Base-by-base conservation (phyloP, 2,888 invertebrate genomes). In the Neoascia interrupta region DNA sequence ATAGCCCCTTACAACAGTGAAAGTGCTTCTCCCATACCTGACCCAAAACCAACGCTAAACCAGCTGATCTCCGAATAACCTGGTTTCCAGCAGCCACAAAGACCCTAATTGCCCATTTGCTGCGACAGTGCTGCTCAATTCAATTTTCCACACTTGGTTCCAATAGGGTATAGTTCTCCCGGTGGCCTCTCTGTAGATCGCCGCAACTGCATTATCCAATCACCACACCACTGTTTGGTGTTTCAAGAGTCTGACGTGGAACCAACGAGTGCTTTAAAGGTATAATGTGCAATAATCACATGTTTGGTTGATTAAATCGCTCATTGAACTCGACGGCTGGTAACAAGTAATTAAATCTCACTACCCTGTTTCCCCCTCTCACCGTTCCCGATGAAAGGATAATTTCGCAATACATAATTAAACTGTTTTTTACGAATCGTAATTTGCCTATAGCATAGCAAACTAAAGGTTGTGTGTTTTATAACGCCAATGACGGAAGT, bases 401-500 rank as follows among this genome's bases (percentile, higher is more conserved):
- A 51, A 43, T 56, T 64, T 56, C 36, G 41, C n/a, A 23, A 6
- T 31, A 31, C 31, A 31, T 70, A 70, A 76, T 64, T 76, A 72
- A 76, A 60, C 49, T 51, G 53, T 47, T 60, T 60, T 72, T 34
- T 49, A 19, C 26, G 47, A 28, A 15, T 31, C 8, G 3, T n/a
- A 6, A 3, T 51, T 18, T 54, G 8, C 39, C 8, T 47, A 13
- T 23, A 64, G 26, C 19, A 28, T 41, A 36, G 18, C 18, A 51
- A 34, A n/a, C n/a, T 41, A 60, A 60, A 51, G 73, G 64, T 74
- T 10, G n/a, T 18, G 5, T 43, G 60, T 51, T 63, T 69, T 56
- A 19, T 63, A 75, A 63, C 43, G 34, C 36, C 16, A 72, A 76
- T 72, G 76, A 60, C 76, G 76, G 76, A 76, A 76, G 64, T 70